A percentile compares a stretch with the other conserved stretches of the same genome.
These are phyloP conservation scores for Hyposoter dolosus DNA, from an alignment of 2,888 invertebrate genomes.

Conservation along the genomic window DNA sequence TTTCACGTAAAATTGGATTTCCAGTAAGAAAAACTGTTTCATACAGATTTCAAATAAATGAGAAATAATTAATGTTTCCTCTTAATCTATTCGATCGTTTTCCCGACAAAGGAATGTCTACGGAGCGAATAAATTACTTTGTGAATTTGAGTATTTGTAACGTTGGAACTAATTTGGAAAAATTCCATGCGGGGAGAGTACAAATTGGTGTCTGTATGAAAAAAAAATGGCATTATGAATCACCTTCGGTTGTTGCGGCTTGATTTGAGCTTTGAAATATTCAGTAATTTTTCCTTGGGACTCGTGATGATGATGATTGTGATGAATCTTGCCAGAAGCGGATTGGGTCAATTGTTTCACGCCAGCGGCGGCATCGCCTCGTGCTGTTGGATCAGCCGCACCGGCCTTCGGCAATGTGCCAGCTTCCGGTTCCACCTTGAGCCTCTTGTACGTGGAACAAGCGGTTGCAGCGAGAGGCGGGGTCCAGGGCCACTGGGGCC, in stretches of 20 bases:
- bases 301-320: slow-evolving; percentile 78
- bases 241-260: slow-evolving; percentile 86
- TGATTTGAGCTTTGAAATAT: slow-evolving; percentile 94
- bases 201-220: background rate
- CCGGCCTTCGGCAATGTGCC: slow-evolving; percentile 81
- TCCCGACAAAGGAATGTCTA: background rate
- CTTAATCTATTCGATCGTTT: background rate
- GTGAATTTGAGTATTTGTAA: background rate
- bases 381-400: slow-evolving; percentile 79
- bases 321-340: slow-evolving; percentile 71
- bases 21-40: background rate
- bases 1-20: too few species aligned
- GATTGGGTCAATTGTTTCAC: slow-evolving; percentile 62
- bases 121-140: background rate
- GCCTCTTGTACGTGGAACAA: slow-evolving; percentile 82
- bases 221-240: background rate
- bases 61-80: background rate
- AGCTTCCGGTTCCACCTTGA: slow-evolving; percentile 82
- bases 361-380: slow-evolving; percentile 70
- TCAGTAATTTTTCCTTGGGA: slow-evolving; percentile 93
- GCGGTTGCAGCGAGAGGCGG: slow-evolving; percentile 82
- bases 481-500: slow-evolving; percentile 84
- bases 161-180: background rate
- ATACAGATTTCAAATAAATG: background rate
- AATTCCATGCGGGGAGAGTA: background rate